Evolutionary conservation across 1,140 invertebrate genomes (phyloP).

Genomic region (Bradysia coprophila): DNA sequence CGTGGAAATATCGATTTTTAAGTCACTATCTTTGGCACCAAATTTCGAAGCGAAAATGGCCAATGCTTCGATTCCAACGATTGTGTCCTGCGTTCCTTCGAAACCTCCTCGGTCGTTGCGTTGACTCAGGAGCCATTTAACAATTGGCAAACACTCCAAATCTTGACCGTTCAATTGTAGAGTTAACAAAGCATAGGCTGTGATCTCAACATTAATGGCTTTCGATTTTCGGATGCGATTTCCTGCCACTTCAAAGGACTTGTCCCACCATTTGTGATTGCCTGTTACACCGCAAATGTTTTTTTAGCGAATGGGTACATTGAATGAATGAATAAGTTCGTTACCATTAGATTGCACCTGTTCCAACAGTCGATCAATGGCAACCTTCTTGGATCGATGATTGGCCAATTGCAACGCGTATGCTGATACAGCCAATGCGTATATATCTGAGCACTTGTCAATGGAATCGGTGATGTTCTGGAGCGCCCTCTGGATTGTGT

Average conservation of each 20-base stretch:
- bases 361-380: constrained; percentile 9
- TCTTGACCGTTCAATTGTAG: constrained; percentile 34
- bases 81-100: constrained; percentile 36
- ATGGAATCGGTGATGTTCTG: too few relatives aligned
- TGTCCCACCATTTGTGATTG: constrained; percentile 23
- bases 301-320: too few relatives aligned
- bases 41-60: constrained; percentile 22
- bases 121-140: constrained; percentile 37
- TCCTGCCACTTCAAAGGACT: not conserved
- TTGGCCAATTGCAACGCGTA: too few relatives aligned
- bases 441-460: too few relatives aligned
- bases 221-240: not conserved
- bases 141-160: not conserved
- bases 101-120: constrained; percentile 46
- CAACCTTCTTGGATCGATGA: constrained; percentile 8
- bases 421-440: too few relatives aligned
- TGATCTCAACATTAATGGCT: constrained; percentile 58
- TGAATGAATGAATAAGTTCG: too few relatives aligned
- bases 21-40: not conserved
- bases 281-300: too few relatives aligned
- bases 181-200: constrained; percentile 49
- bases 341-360: constrained; percentile 13
- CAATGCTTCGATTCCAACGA: constrained; percentile 31
- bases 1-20: not conserved
- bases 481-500: too few relatives aligned